These are phyloP conservation scores for Strongylocentrotus purpuratus DNA, from an alignment of 35 echinoderm and acorn worm genomes.

Conservation along the genomic window DNA sequence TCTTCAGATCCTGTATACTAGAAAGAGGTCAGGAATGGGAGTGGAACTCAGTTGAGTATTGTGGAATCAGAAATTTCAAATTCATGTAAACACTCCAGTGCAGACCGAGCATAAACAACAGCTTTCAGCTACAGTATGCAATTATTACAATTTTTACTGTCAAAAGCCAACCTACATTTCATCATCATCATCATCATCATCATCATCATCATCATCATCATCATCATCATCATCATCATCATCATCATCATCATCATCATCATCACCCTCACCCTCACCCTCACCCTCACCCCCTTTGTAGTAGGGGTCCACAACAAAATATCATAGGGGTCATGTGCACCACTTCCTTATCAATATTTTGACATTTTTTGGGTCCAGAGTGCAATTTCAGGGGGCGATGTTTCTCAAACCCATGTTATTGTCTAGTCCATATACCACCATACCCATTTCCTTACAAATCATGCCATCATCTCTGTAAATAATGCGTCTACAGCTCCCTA, in stretches of 20 bases:
- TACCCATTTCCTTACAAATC: no score
- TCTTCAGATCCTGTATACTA: background rate
- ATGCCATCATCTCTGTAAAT: background rate
- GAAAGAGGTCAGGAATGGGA: background rate
- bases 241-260: background rate
- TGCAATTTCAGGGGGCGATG: no score
- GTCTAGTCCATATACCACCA: no score
- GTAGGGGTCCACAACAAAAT: background rate
- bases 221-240: slow-evolving; percentile 30
- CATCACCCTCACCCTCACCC: background rate
- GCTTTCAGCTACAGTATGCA: background rate
- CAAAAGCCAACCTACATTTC: background rate
- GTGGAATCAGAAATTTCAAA: no score
- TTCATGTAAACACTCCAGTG: background rate
- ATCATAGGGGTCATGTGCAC: background rate
- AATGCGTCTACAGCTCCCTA: background rate
- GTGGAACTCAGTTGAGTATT: no score
- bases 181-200: slow-evolving; percentile 13
- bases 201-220: slow-evolving; percentile 8
- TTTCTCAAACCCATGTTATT: no score
- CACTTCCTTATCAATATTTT: background rate
- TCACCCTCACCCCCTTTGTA: background rate
- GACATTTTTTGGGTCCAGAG: background rate
- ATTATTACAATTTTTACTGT: background rate
- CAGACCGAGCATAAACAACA: background rate